phyloP scores from a whole-genome alignment of 1,140 invertebrate species.

The Platorchestia sp. region DNA sequence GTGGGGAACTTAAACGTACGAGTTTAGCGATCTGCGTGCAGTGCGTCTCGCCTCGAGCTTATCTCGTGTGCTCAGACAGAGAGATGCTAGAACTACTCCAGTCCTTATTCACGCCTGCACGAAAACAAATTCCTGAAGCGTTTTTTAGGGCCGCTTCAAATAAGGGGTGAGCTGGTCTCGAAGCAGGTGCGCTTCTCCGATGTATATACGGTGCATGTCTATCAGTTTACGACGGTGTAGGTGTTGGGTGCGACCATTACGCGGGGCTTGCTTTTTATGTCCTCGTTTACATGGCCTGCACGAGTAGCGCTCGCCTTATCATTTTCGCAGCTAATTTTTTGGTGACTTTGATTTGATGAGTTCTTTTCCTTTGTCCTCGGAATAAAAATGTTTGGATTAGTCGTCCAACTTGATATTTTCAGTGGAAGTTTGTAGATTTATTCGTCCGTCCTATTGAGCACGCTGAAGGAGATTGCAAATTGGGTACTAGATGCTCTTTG shows the following conservation, averaged over 20 bases:
- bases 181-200: constrained; percentile 23
- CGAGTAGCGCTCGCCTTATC: not conserved
- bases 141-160: constrained; percentile 21
- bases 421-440: not conserved
- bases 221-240: constrained; percentile 47
- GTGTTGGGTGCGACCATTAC: constrained; percentile 39
- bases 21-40: not conserved
- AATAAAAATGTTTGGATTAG: not conserved
- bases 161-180: not conserved
- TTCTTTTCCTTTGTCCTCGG: not conserved
- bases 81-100: not conserved
- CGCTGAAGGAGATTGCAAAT: too few species aligned
- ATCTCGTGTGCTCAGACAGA: not conserved
- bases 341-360: not conserved
- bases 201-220: not conserved
- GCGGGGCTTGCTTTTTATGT: not conserved
- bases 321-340: not conserved
- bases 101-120: constrained; percentile 27
- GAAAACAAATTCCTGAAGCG: constrained; percentile 18
- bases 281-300: not conserved
- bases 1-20: not conserved
- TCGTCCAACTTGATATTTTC: not conserved
- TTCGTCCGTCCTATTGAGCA: not conserved
- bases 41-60: not conserved
- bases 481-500: too few species aligned